These are phyloP conservation scores for Enteromius argenteus DNA, from an alignment of 2,797 vertebrate genomes.

Conservation along the genomic window DNA sequence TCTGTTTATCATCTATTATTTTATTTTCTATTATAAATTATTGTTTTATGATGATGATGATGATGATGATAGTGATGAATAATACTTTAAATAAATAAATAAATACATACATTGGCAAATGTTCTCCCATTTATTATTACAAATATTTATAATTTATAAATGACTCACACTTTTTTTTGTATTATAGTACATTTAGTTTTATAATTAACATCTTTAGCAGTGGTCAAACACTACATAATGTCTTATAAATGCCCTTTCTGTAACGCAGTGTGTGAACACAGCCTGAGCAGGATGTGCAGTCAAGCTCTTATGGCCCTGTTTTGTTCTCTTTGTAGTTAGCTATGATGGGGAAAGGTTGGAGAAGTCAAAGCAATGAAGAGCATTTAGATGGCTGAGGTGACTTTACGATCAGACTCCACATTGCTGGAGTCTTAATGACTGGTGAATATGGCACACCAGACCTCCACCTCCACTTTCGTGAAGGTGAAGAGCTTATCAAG, in stretches of 20 bases:
- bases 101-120: background rate
- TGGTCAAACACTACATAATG: background rate
- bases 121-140: background rate
- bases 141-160: background rate
- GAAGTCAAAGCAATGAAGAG: background rate
- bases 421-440: constrained; percentile 19
- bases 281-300: background rate
- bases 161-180: background rate
- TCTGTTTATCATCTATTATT: background rate
- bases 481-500: constrained; percentile 39
- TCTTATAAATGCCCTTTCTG: background rate
- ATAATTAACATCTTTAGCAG: background rate
- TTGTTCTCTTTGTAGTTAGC: constrained; percentile 1
- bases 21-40: background rate
- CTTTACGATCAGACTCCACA: background rate
- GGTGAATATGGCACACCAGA: constrained; percentile 15
- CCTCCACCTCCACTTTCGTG: constrained; percentile 28
- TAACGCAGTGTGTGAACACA: background rate
- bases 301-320: background rate
- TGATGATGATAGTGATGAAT: background rate
- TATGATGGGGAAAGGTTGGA: background rate
- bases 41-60: background rate
- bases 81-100: background rate
- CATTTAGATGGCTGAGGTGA: constrained; percentile 4
- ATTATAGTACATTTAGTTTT: background rate